A percentile compares a stretch with the other conserved stretches of the same genome.
phyloP scores from a whole-genome alignment of 2,113 vertebrate species.

The Callipepla californica region DNA sequence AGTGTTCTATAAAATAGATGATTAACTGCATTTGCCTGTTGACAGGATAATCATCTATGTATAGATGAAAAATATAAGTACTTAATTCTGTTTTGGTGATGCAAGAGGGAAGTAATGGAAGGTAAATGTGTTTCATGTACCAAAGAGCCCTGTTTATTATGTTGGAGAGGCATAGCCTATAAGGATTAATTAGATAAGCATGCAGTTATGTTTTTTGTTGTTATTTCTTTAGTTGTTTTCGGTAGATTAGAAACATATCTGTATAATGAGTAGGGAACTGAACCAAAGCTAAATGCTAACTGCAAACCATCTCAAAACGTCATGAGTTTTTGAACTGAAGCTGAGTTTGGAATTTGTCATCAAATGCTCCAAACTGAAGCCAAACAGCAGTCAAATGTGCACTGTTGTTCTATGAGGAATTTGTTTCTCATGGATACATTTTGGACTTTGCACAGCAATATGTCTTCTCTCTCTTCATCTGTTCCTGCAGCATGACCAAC shows the following conservation, averaged over 20 bases:
- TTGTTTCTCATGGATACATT: neutral
- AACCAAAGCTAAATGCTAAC: neutral
- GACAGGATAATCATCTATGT: neutral
- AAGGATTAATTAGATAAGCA: neutral
- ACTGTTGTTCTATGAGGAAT: neutral
- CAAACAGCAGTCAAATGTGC: neutral
- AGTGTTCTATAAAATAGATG: neutral
- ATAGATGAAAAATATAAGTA: neutral
- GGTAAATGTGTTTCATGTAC: neutral
- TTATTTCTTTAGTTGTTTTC: neutral
- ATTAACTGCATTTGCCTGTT: neutral
- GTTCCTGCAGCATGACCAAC: fast-evolving
- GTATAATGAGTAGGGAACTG: neutral
- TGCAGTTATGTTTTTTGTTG: neutral
- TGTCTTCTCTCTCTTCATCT: neutral
- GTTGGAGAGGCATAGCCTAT: neutral
- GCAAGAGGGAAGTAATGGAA: neutral
- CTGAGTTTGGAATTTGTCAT: neutral
- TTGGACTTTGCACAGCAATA: neutral
- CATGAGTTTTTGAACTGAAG: neutral
- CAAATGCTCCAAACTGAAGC: neutral
- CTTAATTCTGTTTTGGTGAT: neutral
- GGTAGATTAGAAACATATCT: neutral
- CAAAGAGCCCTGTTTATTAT: neutral
- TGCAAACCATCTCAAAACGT: neutral